phyloP scores from a whole-genome alignment of 1,140 invertebrate genomes.

The Drosophila auraria region DNA sequence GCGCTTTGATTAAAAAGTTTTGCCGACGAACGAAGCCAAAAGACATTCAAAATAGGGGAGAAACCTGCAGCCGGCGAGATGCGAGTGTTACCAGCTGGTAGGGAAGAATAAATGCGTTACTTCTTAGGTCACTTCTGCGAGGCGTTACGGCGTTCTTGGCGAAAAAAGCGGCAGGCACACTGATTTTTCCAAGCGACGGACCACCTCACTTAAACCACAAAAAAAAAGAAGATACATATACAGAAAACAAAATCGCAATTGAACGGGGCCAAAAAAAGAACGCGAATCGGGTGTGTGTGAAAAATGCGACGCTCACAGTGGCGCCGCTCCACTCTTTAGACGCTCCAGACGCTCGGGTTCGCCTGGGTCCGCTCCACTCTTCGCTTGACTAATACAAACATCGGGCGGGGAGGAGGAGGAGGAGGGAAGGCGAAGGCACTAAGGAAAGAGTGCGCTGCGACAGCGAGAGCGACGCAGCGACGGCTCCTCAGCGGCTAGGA shows the following conservation, averaged over 20 bases:
- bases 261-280: constrained; percentile 7
- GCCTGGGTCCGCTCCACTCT: constrained; percentile 24
- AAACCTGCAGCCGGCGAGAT: not conserved
- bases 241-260: constrained; percentile 65
- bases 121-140: not conserved
- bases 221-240: constrained; percentile 61
- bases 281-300: constrained; percentile 34
- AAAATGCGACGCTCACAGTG: constrained; percentile 34
- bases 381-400: constrained; percentile 44
- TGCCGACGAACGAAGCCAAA: no score
- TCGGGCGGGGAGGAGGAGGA: constrained; percentile 34
- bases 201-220: constrained; percentile 38
- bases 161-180: not conserved
- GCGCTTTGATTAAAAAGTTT: no score
- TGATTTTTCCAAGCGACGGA: constrained; percentile 20
- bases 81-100: not conserved
- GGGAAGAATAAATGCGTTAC: not conserved
- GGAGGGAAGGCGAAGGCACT: constrained; percentile 27
- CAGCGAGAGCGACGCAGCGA: constrained; percentile 10
- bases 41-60: not conserved
- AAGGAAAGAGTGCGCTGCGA: constrained; percentile 24
- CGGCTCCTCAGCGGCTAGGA: constrained; percentile 31
- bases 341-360: constrained; percentile 34
- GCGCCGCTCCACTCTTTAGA: constrained; percentile 26
- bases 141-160: not conserved